phyloP scores from a whole-genome alignment of 1,140 invertebrate species.

The Solenopsis invicta region DNA sequence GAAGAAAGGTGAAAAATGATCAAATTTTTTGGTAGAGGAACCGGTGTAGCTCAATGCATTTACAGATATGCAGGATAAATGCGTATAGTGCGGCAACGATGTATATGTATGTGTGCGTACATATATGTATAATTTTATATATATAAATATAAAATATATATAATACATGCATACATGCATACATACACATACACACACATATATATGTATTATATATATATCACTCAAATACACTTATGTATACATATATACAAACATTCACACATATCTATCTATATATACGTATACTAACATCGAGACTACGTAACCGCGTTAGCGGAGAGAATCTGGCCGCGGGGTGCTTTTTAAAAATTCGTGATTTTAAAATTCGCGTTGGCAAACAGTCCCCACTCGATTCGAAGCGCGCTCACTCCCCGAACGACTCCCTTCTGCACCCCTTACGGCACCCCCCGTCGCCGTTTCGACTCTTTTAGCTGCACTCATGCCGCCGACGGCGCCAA shows the following conservation, averaged over 20 bases:
- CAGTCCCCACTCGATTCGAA: constrained; percentile 74
- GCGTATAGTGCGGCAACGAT: constrained; percentile 67
- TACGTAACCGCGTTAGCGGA: constrained; percentile 79
- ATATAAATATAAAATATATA: constrained; percentile 7
- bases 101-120: neutral
- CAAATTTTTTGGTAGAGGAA: constrained; percentile 73
- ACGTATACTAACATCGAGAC: constrained; percentile 72
- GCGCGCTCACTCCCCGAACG: constrained; percentile 59
- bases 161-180: neutral
- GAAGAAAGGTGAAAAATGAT: constrained; percentile 72
- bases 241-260: neutral
- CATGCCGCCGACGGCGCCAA: constrained; percentile 78
- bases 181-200: neutral
- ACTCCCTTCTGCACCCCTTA: constrained; percentile 67
- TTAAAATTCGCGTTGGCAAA: constrained; percentile 81
- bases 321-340: constrained; percentile 79
- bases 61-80: constrained; percentile 77
- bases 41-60: constrained; percentile 74
- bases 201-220: neutral
- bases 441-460: constrained; percentile 72
- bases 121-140: too few relatives aligned
- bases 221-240: neutral
- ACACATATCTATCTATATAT: constrained; percentile 15
- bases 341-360: constrained; percentile 81
- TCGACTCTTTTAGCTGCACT: constrained; percentile 79